Base-by-base conservation (phyloP, 2,888 invertebrate genomes). In the Tenthredo amoena region DNA sequence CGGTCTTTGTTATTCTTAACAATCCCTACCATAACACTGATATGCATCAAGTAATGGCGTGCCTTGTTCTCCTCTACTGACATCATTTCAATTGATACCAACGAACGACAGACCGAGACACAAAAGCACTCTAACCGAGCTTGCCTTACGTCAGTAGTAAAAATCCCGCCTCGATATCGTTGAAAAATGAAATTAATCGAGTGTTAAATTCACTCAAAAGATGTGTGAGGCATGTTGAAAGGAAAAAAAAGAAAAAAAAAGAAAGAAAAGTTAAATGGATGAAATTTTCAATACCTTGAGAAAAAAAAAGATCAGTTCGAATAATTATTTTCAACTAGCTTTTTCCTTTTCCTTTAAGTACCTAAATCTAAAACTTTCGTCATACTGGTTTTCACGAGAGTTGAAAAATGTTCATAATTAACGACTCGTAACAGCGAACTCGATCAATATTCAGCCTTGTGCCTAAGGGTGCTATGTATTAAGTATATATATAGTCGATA, bases 41-140 rank as follows among this genome's bases (percentile, higher is more conserved):
- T 40, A 7, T 47, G 26, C n/a, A 26, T 81, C 81, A 50, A 65
- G 18, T 71, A 50, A 83, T 47, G 62, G 47, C 68, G n/a, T 68
- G 18, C 37, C 65, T 47, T 71, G 71, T 83, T 81, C 21, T 62
- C 26, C 68, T n/a, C 15, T 68, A 83, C 47, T 21, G 83, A 83
- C 68, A 43, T 18, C n/a, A 31, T 68, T 83, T 50, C 83, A 65
- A 68, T 83, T 83, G 71, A 31, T 71, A 26, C 68, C 43, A n/a
- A 18, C 15, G 6, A 18, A 47, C 47, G 43, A 68, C 68, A 68
- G 0, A 18, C 15, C 68, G 68, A 68, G 68, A 34, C 34, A 34
- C 12, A 31, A 15, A 34, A 18, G 68, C 15, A 26, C 34, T 34
- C 26, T 3, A 62, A 62, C 26, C 26, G 62, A 62, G 62, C 26